Evolutionary conservation across 2,797 vertebrate species (phyloP).

Genomic region (Astyanax mexicanus): DNA sequence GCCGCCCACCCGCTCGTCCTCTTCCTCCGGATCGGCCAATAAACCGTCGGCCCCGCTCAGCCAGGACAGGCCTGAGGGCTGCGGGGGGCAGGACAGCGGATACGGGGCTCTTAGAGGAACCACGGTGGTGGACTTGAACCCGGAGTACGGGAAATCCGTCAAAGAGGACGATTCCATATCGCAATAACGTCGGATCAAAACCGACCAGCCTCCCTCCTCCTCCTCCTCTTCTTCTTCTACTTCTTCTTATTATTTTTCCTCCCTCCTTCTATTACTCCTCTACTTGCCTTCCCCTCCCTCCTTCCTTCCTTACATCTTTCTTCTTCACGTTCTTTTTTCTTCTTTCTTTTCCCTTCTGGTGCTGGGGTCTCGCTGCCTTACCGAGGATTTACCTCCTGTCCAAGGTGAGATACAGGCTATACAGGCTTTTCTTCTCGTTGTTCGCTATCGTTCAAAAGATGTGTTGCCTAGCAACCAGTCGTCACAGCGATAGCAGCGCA

Average conservation of each 20-base stretch:
- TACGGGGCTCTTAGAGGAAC: conserved; percentile 76
- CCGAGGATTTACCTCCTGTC: conserved; percentile 65
- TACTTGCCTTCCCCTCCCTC: too few relatives aligned
- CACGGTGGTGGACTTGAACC: conserved; percentile 81
- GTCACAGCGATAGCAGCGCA: not conserved
- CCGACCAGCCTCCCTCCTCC: conserved; percentile 5
- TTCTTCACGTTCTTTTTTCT: too few relatives aligned
- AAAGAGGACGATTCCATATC: conserved; percentile 76
- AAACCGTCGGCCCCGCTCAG: conserved; percentile 51
- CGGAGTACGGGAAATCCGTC: conserved; percentile 68
- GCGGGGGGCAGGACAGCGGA: conserved; percentile 61
- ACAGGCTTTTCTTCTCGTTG: conserved; percentile 8
- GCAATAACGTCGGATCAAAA: conserved; percentile 75
- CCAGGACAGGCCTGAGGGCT: conserved; percentile 46
- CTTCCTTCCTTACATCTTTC: conserved; percentile 42
- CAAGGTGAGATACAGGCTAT: conserved; percentile 67
- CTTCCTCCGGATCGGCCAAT: conserved; percentile 48
- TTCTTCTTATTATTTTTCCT: conserved; percentile 7
- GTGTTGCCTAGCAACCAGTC: conserved; percentile 33
- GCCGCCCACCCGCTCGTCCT: conserved; percentile 65
- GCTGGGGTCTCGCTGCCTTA: conserved; percentile 68
- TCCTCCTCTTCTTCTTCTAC: conserved; percentile 41
- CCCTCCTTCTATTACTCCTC: too few relatives aligned
- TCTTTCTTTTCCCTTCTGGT: conserved; percentile 63
- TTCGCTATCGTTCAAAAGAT: conserved; percentile 32